Evolutionary conservation across 2,113 vertebrate genomes (phyloP).

Genomic region (Pavo muticus): DNA sequence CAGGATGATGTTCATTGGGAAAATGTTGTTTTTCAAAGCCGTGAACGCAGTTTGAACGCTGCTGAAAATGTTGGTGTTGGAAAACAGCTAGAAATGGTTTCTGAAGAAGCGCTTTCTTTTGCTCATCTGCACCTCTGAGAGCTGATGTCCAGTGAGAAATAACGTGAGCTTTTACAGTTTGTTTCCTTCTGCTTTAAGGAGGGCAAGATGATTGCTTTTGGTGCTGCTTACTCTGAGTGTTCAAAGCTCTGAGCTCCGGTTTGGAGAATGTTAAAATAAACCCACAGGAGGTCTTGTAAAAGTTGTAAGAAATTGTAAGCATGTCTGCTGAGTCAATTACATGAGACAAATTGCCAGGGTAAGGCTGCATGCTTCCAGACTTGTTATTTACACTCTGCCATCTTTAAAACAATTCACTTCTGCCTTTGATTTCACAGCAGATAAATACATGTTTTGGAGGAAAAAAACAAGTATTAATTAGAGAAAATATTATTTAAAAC

Average conservation of each 20-base stretch:
- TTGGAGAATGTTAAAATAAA: slow-evolving; percentile 45
- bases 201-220: neutral
- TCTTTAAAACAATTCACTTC: slow-evolving; percentile 35
- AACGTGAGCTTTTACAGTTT: neutral
- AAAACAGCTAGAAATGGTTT: neutral
- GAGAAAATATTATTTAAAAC: slow-evolving; percentile 9
- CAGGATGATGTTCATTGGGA: neutral
- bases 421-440: slow-evolving; percentile 32
- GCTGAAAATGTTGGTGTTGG: neutral
- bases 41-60: neutral
- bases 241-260: slow-evolving; percentile 37
- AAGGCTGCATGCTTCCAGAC: slow-evolving; percentile 36
- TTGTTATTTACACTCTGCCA: slow-evolving; percentile 42
- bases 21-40: neutral
- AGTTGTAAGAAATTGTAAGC: slow-evolving; percentile 62
- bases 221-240: neutral
- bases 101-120: neutral
- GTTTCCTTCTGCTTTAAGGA: neutral
- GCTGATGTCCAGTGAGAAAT: neutral
- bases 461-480: neutral
- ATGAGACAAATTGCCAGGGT: slow-evolving; percentile 45
- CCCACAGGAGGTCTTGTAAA: slow-evolving; percentile 66
- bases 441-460: slow-evolving; percentile 3
- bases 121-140: neutral
- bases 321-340: slow-evolving; percentile 62